Evolutionary conservation across 2,888 invertebrate genomes (phyloP).

Genomic region (Ametastegia equiseti): DNA sequence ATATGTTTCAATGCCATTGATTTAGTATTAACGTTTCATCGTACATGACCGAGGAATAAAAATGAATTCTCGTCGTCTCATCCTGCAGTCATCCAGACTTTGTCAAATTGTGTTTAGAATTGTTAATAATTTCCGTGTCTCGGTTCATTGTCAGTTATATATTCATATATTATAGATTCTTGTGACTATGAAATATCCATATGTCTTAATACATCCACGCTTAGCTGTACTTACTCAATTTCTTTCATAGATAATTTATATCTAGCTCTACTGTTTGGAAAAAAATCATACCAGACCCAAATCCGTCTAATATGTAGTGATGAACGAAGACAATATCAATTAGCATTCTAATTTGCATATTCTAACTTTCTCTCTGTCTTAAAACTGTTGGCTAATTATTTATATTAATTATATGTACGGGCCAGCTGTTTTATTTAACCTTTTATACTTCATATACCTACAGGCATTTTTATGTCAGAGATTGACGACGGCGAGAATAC

Average conservation of each 20-base stretch:
- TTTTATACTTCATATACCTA: neutral
- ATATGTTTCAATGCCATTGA: neutral
- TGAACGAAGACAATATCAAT: neutral
- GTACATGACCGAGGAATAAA: neutral
- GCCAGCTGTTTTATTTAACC: neutral
- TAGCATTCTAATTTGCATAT: neutral
- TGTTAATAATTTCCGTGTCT: slow-evolving; percentile 2
- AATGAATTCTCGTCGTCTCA: neutral
- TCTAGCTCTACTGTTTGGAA: neutral
- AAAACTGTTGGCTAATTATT: neutral
- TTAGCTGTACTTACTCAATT: no score
- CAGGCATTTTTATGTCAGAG: neutral
- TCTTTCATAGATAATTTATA: no score
- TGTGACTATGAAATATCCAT: neutral
- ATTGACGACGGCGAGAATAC: neutral
- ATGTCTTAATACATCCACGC: no score
- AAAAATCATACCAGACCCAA: neutral
- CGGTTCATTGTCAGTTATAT: neutral
- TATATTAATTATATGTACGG: neutral
- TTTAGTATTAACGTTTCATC: neutral
- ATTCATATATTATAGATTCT: no score
- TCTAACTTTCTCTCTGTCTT: neutral
- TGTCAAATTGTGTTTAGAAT: slow-evolving; percentile 2
- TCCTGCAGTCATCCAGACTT: neutral
- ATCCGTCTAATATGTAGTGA: neutral